Percentiles rank a stretch among this genome's conserved stretches.
Evolutionary conservation across 2,797 vertebrate genomes (phyloP).

Genomic region (Smutsia temminckii): DNA sequence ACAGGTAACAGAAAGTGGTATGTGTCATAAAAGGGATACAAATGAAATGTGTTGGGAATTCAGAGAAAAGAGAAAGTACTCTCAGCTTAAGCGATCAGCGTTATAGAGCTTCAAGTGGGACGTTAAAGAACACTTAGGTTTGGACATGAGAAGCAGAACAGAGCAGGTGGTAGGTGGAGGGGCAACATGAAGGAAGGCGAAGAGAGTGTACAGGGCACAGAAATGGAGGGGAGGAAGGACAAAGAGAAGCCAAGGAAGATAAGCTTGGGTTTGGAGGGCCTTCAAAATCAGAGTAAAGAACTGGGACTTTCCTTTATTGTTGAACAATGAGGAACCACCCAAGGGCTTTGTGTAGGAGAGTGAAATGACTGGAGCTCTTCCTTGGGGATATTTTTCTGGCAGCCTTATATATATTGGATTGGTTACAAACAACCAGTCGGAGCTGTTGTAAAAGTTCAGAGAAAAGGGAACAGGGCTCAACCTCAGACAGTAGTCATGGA

Average conservation of each 20-base stretch:
- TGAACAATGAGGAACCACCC: neutral
- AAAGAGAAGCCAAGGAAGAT: neutral
- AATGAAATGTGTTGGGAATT: conserved; percentile 13
- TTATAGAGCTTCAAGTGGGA: neutral
- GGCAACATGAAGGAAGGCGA: neutral
- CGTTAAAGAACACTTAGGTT: neutral
- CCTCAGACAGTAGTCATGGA: neutral
- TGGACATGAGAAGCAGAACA: neutral
- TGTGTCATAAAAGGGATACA: neutral
- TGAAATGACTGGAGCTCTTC: neutral
- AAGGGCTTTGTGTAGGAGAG: neutral
- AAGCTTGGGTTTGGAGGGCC: neutral
- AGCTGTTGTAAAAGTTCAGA: neutral
- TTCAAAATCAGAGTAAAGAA: neutral
- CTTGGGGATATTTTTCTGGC: neutral
- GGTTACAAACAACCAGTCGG: neutral
- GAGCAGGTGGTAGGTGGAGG: neutral
- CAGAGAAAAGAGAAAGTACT: neutral
- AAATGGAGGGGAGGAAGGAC: neutral
- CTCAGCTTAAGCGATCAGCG: neutral
- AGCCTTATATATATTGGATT: neutral
- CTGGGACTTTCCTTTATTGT: neutral
- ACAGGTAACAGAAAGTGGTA: neutral
- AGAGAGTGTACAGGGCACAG: neutral
- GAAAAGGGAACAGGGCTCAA: neutral